Evolutionary conservation across 2,888 invertebrate genomes (phyloP), one percentile per base, ranked within the genome.

Genomic region (Synanthedon myopaeformis): DNA sequence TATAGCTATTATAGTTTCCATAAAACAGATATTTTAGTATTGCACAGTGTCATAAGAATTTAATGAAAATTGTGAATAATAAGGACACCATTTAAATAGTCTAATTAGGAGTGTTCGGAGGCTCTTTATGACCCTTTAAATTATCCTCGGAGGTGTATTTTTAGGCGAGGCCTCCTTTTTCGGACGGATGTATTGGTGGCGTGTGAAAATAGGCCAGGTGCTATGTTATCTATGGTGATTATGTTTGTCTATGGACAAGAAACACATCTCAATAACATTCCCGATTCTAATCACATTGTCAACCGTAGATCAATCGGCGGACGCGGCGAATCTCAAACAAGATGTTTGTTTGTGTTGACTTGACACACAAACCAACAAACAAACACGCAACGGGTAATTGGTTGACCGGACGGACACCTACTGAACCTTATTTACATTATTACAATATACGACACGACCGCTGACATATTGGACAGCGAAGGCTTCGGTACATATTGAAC

Each of bases 401-500:
- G 57, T 58, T 55, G 59, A 45, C 6, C 42, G 42, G 42, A 11
- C 12, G 42, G 51, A 54, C 64, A 64, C 64, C 62, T 63, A 61
- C 53, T 52, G 52, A 28, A 28, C 28, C 28, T 28, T 28, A 28
- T 28, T 28, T 28, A 28, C 28, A 28, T 28, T 28, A 28, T 28
- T 28, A 28, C 28, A 28, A 28, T n/a, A 17, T 28, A 8, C 28
- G 28, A 28, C 28, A 28, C 28, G 8, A 28, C 28, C 8, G 28
- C 8, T 28, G 28, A 28, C 28, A 28, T 28, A 28, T 28, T 28
- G 28, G 28, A 28, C 28, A 28, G 8, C 28, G 28, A 28, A 28
- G 8, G 28, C 28, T 28, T 28, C 8, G 6, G 28, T 28, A 28
- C 28, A 28, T 8, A 28, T 28, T 2, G 28, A 28, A 28, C 28